These are phyloP conservation scores for Stichodactyla helianthus DNA, from an alignment of 64 coral and sea anemone genomes.

Conservation along the genomic window DNA sequence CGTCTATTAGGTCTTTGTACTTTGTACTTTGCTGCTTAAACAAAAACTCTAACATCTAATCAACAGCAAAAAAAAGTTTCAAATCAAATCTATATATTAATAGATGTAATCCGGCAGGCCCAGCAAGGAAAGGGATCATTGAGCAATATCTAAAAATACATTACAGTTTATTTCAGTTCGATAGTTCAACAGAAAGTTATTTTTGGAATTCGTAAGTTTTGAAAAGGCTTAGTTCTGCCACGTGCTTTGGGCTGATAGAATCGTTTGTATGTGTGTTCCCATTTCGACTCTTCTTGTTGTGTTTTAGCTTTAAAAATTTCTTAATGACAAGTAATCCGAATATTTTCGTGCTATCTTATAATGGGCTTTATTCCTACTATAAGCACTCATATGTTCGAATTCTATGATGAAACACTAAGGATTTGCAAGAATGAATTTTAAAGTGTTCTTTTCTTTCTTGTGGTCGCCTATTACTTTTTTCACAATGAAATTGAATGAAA, in stretches of 20 bases:
- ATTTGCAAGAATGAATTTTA: not conserved
- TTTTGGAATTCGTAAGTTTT: not conserved
- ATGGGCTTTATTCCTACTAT: no score
- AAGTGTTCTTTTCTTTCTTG: not conserved
- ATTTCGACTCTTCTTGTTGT: no score
- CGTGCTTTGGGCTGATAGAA: no score
- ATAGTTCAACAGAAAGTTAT: not conserved
- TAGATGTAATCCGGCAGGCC: not conserved
- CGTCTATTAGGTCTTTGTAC: constrained; percentile 1
- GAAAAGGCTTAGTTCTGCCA: no score
- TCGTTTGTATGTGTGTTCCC: no score
- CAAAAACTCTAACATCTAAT: not conserved
- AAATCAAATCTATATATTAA: not conserved
- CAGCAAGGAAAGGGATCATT: no score
- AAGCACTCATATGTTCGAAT: no score
- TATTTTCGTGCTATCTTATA: no score
- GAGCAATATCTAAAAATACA: no score
- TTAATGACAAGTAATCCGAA: no score
- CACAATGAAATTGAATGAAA: constrained; percentile 4
- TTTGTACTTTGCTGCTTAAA: not conserved
- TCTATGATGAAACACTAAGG: not conserved
- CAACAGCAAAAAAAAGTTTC: no score
- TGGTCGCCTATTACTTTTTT: not conserved
- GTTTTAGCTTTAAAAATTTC: no score
- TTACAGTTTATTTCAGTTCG: not conserved